phyloP scores from a whole-genome alignment of 2,888 invertebrate species.

The Melanostoma mellinum region DNA sequence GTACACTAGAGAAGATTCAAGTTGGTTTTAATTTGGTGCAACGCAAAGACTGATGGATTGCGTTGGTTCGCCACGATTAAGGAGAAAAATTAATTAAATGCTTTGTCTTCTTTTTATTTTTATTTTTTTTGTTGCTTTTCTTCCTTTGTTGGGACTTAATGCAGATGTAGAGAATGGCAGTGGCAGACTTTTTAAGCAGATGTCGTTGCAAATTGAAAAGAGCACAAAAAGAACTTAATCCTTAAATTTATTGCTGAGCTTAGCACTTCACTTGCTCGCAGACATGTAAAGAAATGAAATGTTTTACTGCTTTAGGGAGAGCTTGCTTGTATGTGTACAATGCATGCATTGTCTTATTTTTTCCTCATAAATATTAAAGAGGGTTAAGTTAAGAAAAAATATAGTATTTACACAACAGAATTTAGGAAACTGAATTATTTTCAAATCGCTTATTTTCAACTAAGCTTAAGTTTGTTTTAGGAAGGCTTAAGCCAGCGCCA shows the following conservation, averaged over 20 bases:
- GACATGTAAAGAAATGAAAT: neutral
- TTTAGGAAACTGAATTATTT: too few species aligned
- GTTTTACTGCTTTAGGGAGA: too few species aligned
- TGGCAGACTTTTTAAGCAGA: conserved; percentile 4
- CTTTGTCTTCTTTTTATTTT: conserved; percentile 12
- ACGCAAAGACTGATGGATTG: conserved; percentile 16
- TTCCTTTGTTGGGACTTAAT: neutral
- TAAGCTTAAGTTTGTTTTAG: too few species aligned
- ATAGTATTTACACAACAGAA: too few species aligned
- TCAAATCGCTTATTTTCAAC: too few species aligned
- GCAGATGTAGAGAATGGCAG: neutral
- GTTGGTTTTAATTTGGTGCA: conserved; percentile 14
- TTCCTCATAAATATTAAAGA: too few species aligned
- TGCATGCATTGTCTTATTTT: too few species aligned
- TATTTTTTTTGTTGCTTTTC: neutral
- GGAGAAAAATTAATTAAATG: conserved; percentile 24
- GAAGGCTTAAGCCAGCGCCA: too few species aligned
- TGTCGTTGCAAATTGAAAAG: conserved; percentile 19
- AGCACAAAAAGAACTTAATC: neutral
- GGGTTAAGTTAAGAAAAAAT: too few species aligned
- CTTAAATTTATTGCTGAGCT: conserved; percentile 27
- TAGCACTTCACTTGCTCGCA: conserved; percentile 8
- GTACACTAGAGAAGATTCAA: too few species aligned
- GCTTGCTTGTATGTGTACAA: too few species aligned
- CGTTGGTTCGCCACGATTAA: conserved; percentile 3